A percentile compares a stretch with the other conserved stretches of the same genome.
phyloP scores from a whole-genome alignment of 2,113 vertebrate species.

The Labrus mixtus region DNA sequence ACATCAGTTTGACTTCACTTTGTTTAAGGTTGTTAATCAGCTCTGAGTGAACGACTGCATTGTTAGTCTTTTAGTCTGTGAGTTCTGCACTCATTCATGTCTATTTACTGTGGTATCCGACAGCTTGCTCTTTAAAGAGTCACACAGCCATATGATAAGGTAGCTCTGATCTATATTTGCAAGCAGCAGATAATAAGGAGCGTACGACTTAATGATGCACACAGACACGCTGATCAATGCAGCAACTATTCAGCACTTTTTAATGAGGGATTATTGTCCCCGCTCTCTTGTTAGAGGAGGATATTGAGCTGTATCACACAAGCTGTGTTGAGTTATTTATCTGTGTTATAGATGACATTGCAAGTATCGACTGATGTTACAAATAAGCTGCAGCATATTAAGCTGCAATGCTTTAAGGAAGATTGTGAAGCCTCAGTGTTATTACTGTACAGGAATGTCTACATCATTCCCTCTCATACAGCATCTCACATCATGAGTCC shows the following conservation, averaged over 20 bases:
- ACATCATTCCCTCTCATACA: constrained; percentile 22
- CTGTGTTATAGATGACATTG: constrained; percentile 37
- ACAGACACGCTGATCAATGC: constrained; percentile 49
- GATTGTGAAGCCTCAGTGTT: constrained; percentile 1
- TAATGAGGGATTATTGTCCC: constrained; percentile 42
- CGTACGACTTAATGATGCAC: constrained; percentile 45
- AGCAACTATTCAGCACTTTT: constrained; percentile 42
- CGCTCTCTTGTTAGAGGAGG: constrained; percentile 23
- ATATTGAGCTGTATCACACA: constrained; percentile 23
- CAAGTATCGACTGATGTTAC: constrained; percentile 27
- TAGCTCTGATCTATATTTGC: constrained; percentile 45
- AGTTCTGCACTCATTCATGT: neutral
- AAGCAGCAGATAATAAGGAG: constrained; percentile 32
- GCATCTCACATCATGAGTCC: constrained; percentile 6
- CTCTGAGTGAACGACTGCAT: constrained; percentile 4
- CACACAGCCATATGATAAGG: constrained; percentile 14
- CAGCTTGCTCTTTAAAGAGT: constrained; percentile 29
- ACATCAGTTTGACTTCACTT: constrained; percentile 5
- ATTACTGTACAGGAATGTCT: constrained; percentile 26
- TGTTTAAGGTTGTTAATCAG: constrained; percentile 11
- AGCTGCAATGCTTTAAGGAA: constrained; percentile 24
- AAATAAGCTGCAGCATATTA: constrained; percentile 26
- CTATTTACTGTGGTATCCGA: constrained; percentile 2
- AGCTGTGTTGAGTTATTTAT: constrained; percentile 31
- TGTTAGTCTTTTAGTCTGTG: neutral